A percentile compares a stretch with the other conserved stretches of the same genome.
Evolutionary conservation across 2,888 invertebrate species (phyloP).

Genomic region (Metalampra italica): DNA sequence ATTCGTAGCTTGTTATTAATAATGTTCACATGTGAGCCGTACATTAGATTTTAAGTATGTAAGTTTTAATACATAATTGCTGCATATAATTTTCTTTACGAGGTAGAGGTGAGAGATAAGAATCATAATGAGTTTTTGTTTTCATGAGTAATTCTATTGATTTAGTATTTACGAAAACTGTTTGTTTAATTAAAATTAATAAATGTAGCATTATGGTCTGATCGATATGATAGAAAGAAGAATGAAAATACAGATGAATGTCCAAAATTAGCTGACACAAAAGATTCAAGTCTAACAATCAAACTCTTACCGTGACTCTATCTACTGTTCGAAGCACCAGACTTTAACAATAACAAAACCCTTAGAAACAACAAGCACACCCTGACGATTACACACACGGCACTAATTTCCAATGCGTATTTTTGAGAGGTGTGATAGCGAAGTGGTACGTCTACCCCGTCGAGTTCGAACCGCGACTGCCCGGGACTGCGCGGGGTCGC

Average conservation of each 20-base stretch:
- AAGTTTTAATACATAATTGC: neutral
- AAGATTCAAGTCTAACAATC: neutral
- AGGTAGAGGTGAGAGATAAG: too few species aligned
- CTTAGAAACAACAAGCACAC: conserved; percentile 20
- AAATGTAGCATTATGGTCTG: too few species aligned
- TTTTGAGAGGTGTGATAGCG: conserved; percentile 38
- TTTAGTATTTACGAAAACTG: neutral
- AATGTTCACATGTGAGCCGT: neutral
- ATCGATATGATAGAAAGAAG: too few species aligned
- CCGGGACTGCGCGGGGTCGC: conserved; percentile 48
- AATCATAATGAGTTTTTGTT: too few species aligned
- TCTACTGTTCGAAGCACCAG: neutral
- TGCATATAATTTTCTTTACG: neutral
- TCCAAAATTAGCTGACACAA: neutral
- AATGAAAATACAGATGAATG: too few species aligned
- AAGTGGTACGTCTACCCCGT: conserved; percentile 31
- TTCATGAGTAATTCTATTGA: too few species aligned
- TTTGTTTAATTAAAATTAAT: too few species aligned
- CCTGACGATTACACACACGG: conserved; percentile 29
- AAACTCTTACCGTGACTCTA: conserved; percentile 3
- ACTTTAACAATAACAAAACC: conserved; percentile 16
- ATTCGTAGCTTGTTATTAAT: neutral
- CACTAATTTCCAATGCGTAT: conserved; percentile 55
- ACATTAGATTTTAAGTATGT: neutral
- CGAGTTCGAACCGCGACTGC: conserved; percentile 53